Percentiles rank a stretch among this genome's conserved stretches.
These are phyloP conservation scores for Latheticus oryzae DNA, from an alignment of 2,888 invertebrate species.

Conservation along the genomic window DNA sequence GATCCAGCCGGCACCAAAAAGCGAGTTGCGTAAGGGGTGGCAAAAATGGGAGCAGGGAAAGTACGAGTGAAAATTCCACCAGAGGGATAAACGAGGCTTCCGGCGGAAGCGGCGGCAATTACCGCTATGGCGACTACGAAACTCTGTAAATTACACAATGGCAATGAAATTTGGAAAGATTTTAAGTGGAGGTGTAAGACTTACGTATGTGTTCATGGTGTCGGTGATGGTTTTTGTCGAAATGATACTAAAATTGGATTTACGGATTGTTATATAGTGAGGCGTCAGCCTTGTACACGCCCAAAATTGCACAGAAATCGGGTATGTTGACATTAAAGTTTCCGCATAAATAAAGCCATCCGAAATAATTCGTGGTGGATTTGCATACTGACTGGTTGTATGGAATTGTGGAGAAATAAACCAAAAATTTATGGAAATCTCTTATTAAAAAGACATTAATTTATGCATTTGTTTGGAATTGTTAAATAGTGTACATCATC, in stretches of 20 bases:
- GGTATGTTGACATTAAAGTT: constrained; percentile 32
- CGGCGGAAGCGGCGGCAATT: constrained; percentile 18
- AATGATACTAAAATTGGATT: constrained; percentile 30
- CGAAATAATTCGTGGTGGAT: constrained; percentile 22
- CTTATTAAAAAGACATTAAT: background rate
- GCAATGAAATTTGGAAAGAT: constrained; percentile 7
- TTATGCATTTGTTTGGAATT: constrained; percentile 1
- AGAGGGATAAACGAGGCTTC: constrained; percentile 19
- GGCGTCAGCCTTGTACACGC: constrained; percentile 41
- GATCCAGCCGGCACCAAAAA: constrained; percentile 23
- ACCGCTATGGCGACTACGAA: constrained; percentile 28
- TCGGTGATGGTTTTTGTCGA: constrained; percentile 7
- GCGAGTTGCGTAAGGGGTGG: constrained; percentile 10
- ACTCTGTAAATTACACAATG: constrained; percentile 19
- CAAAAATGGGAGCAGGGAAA: background rate
- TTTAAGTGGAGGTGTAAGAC: constrained; percentile 13
- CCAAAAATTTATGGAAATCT: constrained; percentile 27
- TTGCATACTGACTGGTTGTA: constrained; percentile 33
- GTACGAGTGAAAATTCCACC: constrained; percentile 3
- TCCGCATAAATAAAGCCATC: constrained; percentile 33
- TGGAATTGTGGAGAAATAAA: constrained; percentile 7
- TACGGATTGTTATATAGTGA: constrained; percentile 37
- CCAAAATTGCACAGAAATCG: constrained; percentile 33
- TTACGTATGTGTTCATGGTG: constrained; percentile 36
- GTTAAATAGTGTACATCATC: constrained; percentile 10